These are phyloP conservation scores for Trypoxylus dichotomus DNA, from an alignment of 1,140 invertebrate species.

Conservation along the genomic window DNA sequence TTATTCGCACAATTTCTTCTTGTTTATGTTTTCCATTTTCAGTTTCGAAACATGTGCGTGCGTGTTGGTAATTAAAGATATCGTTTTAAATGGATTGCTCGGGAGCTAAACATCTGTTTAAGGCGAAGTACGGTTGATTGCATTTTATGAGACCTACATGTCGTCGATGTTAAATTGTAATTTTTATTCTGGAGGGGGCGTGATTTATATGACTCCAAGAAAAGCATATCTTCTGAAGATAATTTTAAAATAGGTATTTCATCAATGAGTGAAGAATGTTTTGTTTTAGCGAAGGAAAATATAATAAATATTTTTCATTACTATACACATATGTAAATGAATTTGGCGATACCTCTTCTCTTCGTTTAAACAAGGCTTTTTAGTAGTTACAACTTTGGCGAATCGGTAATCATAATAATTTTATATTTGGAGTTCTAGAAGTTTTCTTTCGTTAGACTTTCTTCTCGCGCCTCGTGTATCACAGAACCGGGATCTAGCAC, in stretches of 20 bases:
- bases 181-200: background rate
- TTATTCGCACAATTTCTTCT: slow-evolving; percentile 3
- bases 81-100: background rate
- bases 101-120: slow-evolving; percentile 7
- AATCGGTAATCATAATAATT: no score
- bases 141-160: slow-evolving; percentile 1
- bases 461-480: no score
- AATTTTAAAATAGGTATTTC: background rate
- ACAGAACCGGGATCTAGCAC: no score
- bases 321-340: no score
- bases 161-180: background rate
- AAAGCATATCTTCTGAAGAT: background rate
- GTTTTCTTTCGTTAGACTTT: no score
- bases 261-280: no score
- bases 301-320: no score
- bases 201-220: background rate
- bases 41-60: background rate
- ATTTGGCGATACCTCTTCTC: no score
- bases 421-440: no score
- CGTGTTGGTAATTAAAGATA: background rate
- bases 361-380: no score
- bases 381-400: no score
- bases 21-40: background rate
- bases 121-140: background rate
- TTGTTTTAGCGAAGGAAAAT: no score